Evolutionary conservation across 92 coral and sea anemone species (phyloP).

Genomic region (Anthopleura xanthogrammica): DNA sequence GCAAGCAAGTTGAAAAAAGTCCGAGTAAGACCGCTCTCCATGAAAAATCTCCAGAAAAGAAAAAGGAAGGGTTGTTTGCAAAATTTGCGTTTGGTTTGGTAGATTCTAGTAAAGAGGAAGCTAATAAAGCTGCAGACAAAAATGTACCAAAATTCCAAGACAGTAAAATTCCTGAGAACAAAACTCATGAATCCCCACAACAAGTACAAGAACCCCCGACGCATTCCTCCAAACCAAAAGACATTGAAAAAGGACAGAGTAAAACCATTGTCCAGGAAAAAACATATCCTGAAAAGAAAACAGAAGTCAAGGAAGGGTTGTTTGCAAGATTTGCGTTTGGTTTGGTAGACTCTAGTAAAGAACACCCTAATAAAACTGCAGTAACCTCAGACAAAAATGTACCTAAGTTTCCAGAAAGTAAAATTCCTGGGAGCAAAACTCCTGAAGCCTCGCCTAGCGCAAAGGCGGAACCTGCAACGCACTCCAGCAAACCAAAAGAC

Average conservation of each 20-base stretch:
- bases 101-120: constrained; percentile 1
- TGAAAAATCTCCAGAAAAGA: neutral
- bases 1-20: neutral
- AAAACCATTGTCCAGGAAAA: neutral
- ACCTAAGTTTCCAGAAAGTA: neutral
- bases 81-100: constrained; percentile 21
- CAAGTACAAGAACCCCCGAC: neutral
- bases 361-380: neutral
- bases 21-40: neutral
- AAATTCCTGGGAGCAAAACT: neutral
- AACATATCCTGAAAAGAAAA: neutral
- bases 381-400: neutral
- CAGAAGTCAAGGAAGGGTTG: constrained; percentile 3
- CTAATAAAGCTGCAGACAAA: neutral
- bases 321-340: constrained; percentile 22
- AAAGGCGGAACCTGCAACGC: neutral
- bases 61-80: constrained; percentile 19
- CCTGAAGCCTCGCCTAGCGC: neutral
- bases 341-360: constrained; percentile 5
- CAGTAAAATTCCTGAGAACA: neutral
- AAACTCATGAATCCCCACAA: neutral
- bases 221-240: neutral
- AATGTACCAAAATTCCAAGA: neutral
- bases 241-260: neutral
- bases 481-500: neutral